Evolutionary conservation across 2,113 vertebrate genomes (phyloP).

Genomic region (Lampris incognitus): DNA sequence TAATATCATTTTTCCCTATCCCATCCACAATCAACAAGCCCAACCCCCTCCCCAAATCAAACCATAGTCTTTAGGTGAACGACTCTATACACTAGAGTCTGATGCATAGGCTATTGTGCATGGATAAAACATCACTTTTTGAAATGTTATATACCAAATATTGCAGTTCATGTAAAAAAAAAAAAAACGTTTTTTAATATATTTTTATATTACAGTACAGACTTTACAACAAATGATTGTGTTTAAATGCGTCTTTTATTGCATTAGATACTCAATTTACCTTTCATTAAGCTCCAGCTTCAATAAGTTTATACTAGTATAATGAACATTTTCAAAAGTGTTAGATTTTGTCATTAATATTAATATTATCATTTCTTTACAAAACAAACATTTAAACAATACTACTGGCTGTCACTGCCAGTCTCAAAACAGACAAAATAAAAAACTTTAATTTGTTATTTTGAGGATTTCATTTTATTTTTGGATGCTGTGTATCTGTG

Average conservation of each 20-base stretch:
- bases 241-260: slow-evolving; percentile 84
- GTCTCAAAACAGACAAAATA: slow-evolving; percentile 57
- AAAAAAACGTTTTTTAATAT: slow-evolving; percentile 54
- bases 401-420: slow-evolving; percentile 56
- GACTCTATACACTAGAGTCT: slow-evolving; percentile 55
- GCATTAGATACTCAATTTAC: slow-evolving; percentile 76
- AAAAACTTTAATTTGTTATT: slow-evolving; percentile 52
- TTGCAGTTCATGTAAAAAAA: slow-evolving; percentile 78
- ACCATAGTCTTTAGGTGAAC: slow-evolving; percentile 61
- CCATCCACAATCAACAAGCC: slow-evolving; percentile 54
- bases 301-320: slow-evolving; percentile 69
- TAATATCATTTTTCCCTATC: slow-evolving; percentile 67
- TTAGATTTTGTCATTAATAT: slow-evolving; percentile 73
- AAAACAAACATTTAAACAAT: slow-evolving; percentile 81
- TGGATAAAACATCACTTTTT: slow-evolving; percentile 71
- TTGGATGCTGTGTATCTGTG: slow-evolving; percentile 28
- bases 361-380: slow-evolving; percentile 74
- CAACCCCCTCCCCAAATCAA: slow-evolving; percentile 51
- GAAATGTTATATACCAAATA: slow-evolving; percentile 71
- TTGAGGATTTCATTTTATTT: slow-evolving; percentile 48
- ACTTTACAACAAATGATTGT: slow-evolving; percentile 82
- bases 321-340: slow-evolving; percentile 66
- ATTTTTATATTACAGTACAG: slow-evolving; percentile 85
- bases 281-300: slow-evolving; percentile 75
- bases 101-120: slow-evolving; percentile 63